These are phyloP conservation scores for Pipistrellus pipistrellus DNA, from an alignment of 2,797 vertebrate species.

Conservation along the genomic window DNA sequence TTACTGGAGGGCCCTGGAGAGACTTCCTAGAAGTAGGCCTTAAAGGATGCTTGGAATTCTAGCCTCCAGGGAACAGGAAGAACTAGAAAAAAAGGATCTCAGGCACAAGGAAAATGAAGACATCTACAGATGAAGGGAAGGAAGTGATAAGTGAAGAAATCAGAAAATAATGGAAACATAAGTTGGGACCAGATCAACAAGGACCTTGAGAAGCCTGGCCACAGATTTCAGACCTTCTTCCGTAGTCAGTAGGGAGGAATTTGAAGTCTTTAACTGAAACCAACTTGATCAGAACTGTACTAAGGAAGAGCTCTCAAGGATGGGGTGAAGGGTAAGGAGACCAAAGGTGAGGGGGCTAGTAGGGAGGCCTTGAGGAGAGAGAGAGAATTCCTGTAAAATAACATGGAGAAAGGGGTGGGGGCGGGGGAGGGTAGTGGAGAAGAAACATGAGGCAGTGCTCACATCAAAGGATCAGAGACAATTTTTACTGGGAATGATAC, in stretches of 20 bases:
- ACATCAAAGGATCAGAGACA: not conserved
- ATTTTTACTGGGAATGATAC: not conserved
- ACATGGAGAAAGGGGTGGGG: not conserved
- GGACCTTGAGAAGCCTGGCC: not conserved
- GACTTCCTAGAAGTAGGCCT: not conserved
- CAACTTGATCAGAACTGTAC: not conserved
- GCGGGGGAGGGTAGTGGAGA: not conserved
- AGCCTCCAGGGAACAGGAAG: not conserved
- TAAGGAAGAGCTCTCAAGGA: not conserved
- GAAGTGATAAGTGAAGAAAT: not conserved
- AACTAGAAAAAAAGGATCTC: not conserved
- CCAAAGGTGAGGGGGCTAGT: not conserved
- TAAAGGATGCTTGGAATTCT: conserved; percentile 6
- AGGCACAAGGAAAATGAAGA: conserved; percentile 22
- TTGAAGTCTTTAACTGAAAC: conserved; percentile 18
- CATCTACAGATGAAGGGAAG: not conserved
- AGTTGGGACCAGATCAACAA: not conserved
- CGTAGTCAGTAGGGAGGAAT: not conserved
- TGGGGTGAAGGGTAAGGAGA: not conserved
- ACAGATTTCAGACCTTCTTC: not conserved
- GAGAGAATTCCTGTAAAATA: not conserved
- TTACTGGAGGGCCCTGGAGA: not conserved
- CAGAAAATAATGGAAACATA: conserved; percentile 10
- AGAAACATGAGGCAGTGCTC: not conserved
- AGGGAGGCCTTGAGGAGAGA: not conserved